A percentile compares a stretch with the other conserved stretches of the same genome.
Evolutionary conservation across 2,113 vertebrate genomes (phyloP).

Genomic region (Rhinopithecus roxellana): DNA sequence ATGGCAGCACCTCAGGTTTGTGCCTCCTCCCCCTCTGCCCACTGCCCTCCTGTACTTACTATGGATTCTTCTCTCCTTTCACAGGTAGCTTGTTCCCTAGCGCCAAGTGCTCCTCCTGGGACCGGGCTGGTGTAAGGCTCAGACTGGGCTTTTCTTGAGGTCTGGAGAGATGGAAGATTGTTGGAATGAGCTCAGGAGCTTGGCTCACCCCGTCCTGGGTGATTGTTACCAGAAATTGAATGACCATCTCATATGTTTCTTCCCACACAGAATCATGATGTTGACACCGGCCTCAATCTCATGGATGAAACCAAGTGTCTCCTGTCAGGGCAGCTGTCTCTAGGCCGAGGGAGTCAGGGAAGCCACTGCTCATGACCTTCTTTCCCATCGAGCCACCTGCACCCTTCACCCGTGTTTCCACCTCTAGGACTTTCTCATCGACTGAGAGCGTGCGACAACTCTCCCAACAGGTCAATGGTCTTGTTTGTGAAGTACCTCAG

Average conservation of each 20-base stretch:
- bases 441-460: constrained; percentile 95
- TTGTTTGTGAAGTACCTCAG: constrained; percentile 92
- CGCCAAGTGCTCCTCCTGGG: neutral
- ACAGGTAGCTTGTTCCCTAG: neutral
- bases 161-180: neutral
- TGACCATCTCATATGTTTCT: constrained; percentile 64
- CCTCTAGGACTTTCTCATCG: constrained; percentile 91
- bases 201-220: neutral
- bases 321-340: neutral
- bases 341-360: neutral
- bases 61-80: neutral
- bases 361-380: neutral
- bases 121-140: neutral
- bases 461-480: constrained; percentile 95
- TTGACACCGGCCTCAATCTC: constrained; percentile 83
- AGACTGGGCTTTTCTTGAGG: neutral
- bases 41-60: neutral
- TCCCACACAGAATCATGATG: constrained; percentile 83
- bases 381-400: neutral
- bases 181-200: neutral
- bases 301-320: constrained; percentile 86
- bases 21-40: constrained; percentile 15
- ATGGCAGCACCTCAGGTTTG: constrained; percentile 84
- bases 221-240: neutral
- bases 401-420: constrained; percentile 42